Percentiles rank a stretch among this genome's conserved stretches.
Evolutionary conservation across 2,797 vertebrate species (phyloP).

Genomic region (Acipenser ruthenus): DNA sequence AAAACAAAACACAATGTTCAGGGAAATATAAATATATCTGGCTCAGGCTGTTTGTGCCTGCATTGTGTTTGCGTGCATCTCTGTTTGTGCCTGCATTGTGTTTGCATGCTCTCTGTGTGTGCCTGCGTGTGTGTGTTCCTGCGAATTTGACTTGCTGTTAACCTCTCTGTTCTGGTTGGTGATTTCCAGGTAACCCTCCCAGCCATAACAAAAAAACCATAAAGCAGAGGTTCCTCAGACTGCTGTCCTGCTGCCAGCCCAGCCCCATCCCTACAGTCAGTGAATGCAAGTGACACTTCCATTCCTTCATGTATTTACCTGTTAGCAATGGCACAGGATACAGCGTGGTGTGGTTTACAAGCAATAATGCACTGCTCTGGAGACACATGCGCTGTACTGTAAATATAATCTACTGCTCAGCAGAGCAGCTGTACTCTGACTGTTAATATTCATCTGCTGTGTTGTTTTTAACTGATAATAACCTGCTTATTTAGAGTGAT

Average conservation of each 20-base stretch:
- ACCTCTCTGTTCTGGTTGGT: conserved; percentile 64
- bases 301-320: too few relatives aligned
- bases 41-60: neutral
- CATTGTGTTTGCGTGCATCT: neutral
- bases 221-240: conserved; percentile 97
- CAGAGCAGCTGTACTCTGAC: too few relatives aligned
- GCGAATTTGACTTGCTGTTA: conserved; percentile 20
- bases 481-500: too few relatives aligned
- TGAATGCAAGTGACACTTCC: conserved; percentile 87
- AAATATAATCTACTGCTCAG: too few relatives aligned
- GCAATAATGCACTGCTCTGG: too few relatives aligned
- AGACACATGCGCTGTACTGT: too few relatives aligned
- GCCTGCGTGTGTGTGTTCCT: neutral
- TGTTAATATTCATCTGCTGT: too few relatives aligned
- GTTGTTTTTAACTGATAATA: too few relatives aligned
- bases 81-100: neutral
- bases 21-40: too few relatives aligned
- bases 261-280: conserved; percentile 83
- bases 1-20: too few relatives aligned
- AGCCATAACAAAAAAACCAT: conserved; percentile 93
- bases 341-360: too few relatives aligned
- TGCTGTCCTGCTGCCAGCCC: conserved; percentile 91
- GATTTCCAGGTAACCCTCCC: conserved; percentile 83
- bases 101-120: neutral
- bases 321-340: too few relatives aligned